Evolutionary conservation across 2,797 vertebrate genomes (phyloP).

Genomic region (Acipenser oxyrinchus): DNA sequence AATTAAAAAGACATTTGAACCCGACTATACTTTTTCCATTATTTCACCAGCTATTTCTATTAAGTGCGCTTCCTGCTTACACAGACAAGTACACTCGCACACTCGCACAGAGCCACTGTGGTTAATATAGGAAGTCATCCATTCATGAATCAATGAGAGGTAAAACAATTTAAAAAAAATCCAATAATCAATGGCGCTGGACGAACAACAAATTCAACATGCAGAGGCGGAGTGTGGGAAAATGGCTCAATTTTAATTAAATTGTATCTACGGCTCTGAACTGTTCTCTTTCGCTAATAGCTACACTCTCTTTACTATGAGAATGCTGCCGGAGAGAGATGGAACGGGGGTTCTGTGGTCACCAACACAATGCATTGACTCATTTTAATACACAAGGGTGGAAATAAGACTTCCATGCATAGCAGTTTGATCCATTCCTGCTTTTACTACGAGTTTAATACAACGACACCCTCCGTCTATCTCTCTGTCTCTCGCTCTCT

Average conservation of each 20-base stretch:
- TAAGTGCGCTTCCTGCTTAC: not conserved
- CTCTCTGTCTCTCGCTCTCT: slow-evolving; percentile 33
- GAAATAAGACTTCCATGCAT: too few relatives aligned
- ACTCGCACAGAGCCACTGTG: not conserved
- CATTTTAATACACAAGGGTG: too few relatives aligned
- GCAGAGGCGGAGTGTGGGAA: slow-evolving; percentile 25
- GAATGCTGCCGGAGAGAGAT: not conserved
- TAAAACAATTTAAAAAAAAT: slow-evolving; percentile 63
- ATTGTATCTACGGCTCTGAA: slow-evolving; percentile 28
- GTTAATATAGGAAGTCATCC: slow-evolving; percentile 36
- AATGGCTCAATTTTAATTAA: slow-evolving; percentile 41
- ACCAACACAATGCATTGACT: too few relatives aligned
- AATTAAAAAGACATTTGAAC: too few relatives aligned
- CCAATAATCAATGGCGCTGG: slow-evolving; percentile 36
- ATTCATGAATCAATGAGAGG: slow-evolving; percentile 61
- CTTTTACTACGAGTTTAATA: too few relatives aligned
- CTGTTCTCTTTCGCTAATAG: slow-evolving; percentile 46
- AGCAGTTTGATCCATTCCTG: too few relatives aligned
- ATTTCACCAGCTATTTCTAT: not conserved
- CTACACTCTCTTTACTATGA: slow-evolving; percentile 15
- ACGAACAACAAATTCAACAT: slow-evolving; percentile 41
- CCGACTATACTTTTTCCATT: too few relatives aligned
- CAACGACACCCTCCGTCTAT: not conserved
- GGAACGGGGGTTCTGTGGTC: too few relatives aligned
- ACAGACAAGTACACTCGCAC: not conserved